Percentiles rank a stretch among this genome's conserved stretches.
Conservation (phyloP, 2,888 invertebrate genomes). For the Rhingia rostrata region DNA sequence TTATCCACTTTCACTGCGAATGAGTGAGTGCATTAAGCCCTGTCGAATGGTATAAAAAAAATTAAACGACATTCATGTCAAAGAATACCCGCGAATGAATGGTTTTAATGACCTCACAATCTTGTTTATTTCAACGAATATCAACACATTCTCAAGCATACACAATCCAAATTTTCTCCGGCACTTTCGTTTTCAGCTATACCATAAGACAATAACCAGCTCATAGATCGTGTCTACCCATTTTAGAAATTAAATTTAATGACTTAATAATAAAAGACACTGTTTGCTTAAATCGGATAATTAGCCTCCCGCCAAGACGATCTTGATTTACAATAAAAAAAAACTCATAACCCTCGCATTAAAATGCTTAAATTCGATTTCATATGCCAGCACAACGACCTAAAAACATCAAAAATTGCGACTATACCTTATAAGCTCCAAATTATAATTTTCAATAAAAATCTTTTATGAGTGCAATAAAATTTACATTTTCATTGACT, state of each 20-base stretch:
- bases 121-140: no score
- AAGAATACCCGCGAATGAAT: no score
- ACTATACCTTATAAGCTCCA: neutral
- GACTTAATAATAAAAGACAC: slow-evolving; percentile 55
- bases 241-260: slow-evolving; percentile 40
- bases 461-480: slow-evolving; percentile 59
- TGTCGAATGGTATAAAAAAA: no score
- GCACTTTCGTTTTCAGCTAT: neutral
- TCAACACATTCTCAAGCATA: no score
- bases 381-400: slow-evolving; percentile 21
- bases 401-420: slow-evolving; percentile 49
- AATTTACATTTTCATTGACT: slow-evolving; percentile 65
- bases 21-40: no score
- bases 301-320: slow-evolving; percentile 60
- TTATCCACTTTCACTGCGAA: no score
- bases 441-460: slow-evolving; percentile 60
- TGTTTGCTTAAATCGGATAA: slow-evolving; percentile 61
- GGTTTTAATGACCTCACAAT: no score
- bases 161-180: neutral
- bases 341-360: slow-evolving; percentile 50
- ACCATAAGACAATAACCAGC: neutral
- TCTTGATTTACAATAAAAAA: slow-evolving; percentile 56
- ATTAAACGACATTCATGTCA: no score
- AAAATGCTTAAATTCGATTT: slow-evolving; percentile 43
- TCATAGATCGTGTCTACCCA: slow-evolving; percentile 17